Evolutionary conservation across 2,113 vertebrate species (phyloP).

Genomic region (Tragelaphus imberbis): DNA sequence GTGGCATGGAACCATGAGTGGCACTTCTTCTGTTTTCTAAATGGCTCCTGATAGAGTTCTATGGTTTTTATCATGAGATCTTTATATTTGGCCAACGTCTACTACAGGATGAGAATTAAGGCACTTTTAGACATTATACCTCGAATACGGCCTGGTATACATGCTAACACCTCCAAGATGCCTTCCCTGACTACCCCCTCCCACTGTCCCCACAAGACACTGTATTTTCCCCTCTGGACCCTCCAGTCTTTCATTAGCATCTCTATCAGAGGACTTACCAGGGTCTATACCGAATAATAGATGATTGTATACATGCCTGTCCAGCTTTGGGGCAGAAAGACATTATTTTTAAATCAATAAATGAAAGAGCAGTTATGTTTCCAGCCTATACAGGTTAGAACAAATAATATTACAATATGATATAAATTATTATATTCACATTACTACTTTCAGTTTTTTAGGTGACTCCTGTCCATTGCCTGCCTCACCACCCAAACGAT

Average conservation of each 20-base stretch:
- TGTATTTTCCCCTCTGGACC: not conserved
- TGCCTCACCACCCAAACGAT: not conserved
- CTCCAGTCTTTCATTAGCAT: not conserved
- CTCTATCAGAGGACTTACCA: not conserved
- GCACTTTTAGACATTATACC: not conserved
- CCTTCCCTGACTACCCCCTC: not conserved
- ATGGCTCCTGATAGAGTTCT: not conserved
- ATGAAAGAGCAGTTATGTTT: not conserved
- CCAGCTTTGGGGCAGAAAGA: not conserved
- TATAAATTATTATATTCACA: not conserved
- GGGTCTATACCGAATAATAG: not conserved
- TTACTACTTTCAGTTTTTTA: not conserved
- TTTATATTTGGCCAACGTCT: not conserved
- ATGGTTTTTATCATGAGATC: not conserved
- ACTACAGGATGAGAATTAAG: not conserved
- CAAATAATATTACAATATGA: not conserved
- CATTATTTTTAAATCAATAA: constrained; percentile 1
- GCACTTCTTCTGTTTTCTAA: not conserved
- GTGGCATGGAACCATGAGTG: not conserved
- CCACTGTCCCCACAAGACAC: not conserved
- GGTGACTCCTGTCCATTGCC: not conserved
- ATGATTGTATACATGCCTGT: not conserved
- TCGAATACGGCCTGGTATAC: not conserved
- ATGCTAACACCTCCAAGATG: not conserved
- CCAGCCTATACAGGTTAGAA: not conserved